A percentile compares a stretch with the other conserved stretches of the same genome.
Conservation (phyloP, 2,888 invertebrate genomes). For the Metellina segmentata region DNA sequence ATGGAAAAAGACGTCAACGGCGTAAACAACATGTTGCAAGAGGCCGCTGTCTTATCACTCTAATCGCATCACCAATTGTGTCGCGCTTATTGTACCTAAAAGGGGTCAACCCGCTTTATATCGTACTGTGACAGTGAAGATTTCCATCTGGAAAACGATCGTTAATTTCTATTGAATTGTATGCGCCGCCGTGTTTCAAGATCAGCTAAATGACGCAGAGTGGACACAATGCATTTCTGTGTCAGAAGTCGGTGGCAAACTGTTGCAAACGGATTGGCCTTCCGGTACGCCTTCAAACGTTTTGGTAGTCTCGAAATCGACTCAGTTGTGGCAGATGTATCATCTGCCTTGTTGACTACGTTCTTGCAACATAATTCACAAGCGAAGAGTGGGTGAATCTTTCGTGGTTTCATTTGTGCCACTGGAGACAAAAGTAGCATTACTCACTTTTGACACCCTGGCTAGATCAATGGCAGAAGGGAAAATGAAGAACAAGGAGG, state of each 20-base stretch:
- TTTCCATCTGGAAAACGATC: constrained; percentile 2
- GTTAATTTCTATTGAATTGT: constrained; percentile 20
- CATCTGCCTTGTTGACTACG: too few relatives aligned
- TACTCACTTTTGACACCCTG: too few relatives aligned
- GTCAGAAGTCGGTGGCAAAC: too few relatives aligned
- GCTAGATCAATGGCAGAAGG: background rate
- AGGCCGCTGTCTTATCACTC: constrained; percentile 18
- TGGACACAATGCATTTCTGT: too few relatives aligned
- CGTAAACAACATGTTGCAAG: constrained; percentile 13
- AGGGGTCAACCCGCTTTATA: constrained; percentile 30
- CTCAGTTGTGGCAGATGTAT: background rate
- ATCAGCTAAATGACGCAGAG: background rate
- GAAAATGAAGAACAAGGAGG: background rate
- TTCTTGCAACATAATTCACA: background rate
- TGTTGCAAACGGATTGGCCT: too few relatives aligned
- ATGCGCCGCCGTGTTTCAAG: constrained; percentile 15
- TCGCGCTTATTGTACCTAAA: constrained; percentile 37
- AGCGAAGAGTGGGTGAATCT: background rate
- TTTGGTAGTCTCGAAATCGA: background rate
- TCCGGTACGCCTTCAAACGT: too few relatives aligned
- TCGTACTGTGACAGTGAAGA: background rate
- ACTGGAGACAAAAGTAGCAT: too few relatives aligned
- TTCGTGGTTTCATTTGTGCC: background rate
- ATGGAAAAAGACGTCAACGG: constrained; percentile 1
- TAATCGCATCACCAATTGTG: constrained; percentile 15